A percentile compares a stretch with the other conserved stretches of the same genome.
Conservation (phyloP, 1,140 invertebrate genomes). For the Eufriesea mexicana region DNA sequence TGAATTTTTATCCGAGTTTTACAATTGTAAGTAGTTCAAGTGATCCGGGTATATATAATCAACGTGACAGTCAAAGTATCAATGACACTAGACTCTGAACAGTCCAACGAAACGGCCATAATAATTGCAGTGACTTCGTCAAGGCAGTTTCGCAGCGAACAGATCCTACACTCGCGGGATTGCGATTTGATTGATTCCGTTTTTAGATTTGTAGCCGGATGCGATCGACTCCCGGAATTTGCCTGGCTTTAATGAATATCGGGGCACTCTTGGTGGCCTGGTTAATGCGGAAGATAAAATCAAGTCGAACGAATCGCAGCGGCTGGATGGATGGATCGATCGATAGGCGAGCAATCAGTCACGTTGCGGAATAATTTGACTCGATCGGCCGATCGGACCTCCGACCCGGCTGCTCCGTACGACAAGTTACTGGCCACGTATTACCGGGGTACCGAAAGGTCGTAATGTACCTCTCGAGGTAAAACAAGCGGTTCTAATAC, state of each 20-base stretch:
- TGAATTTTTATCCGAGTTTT: too few relatives aligned
- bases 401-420: slow-evolving; percentile 10
- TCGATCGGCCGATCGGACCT: slow-evolving; percentile 18
- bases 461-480: slow-evolving; percentile 23
- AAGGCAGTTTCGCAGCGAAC: slow-evolving; percentile 55
- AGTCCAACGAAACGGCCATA: slow-evolving; percentile 27
- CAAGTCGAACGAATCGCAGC: neutral
- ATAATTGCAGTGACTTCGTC: slow-evolving; percentile 52
- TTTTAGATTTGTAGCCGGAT: slow-evolving; percentile 15
- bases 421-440: slow-evolving; percentile 36
- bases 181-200: slow-evolving; percentile 28
- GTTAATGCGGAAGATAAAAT: slow-evolving; percentile 12
- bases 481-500: slow-evolving; percentile 27
- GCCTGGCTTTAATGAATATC: neutral
- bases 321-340: neutral
- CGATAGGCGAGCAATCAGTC: slow-evolving; percentile 17
- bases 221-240: neutral
- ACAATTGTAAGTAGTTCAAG: too few relatives aligned
- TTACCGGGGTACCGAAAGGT: slow-evolving; percentile 1
- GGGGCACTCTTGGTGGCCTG: neutral
- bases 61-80: too few relatives aligned
- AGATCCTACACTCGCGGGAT: slow-evolving; percentile 12
- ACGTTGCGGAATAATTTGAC: slow-evolving; percentile 27
- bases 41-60: too few relatives aligned
- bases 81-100: slow-evolving; percentile 18